Conservation (phyloP, 2,797 vertebrate species). For the Allobates femoralis region DNA sequence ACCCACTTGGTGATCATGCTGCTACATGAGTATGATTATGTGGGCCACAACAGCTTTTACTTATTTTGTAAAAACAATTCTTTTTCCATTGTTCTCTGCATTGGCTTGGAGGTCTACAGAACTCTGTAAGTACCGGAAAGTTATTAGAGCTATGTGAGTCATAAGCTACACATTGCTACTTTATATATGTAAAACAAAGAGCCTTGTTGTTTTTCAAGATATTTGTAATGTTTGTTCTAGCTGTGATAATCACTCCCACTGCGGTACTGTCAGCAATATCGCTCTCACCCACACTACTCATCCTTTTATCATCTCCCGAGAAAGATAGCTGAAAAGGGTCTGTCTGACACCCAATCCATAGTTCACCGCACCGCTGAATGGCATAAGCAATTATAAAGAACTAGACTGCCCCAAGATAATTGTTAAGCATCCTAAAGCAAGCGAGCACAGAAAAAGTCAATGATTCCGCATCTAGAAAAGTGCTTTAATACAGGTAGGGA, state of each 20-base stretch:
- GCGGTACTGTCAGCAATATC: constrained; percentile 53
- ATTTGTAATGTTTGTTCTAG: constrained; percentile 4
- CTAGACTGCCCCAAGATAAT: constrained; percentile 50
- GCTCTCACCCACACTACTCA: constrained; percentile 52
- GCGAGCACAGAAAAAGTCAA: constrained; percentile 41
- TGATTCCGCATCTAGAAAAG: neutral
- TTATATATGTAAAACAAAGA: neutral
- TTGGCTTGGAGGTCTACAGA: neutral
- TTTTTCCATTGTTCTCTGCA: neutral
- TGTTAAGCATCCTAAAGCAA: constrained; percentile 36
- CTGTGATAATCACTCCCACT: constrained; percentile 52
- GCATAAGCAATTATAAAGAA: constrained; percentile 60
- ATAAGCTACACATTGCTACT: neutral
- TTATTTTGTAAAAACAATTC: neutral
- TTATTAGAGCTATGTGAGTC: neutral
- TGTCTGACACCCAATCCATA: constrained; percentile 53
- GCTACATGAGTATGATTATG: too few species aligned
- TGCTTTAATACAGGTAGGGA: constrained; percentile 15
- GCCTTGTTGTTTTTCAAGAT: constrained; percentile 6
- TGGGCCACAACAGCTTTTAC: neutral
- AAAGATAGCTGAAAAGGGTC: constrained; percentile 42
- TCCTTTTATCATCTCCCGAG: constrained; percentile 34
- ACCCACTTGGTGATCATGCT: too few species aligned
- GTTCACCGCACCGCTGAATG: constrained; percentile 56
- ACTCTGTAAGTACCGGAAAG: neutral